A percentile compares a stretch with the other conserved stretches of the same genome.
Conservation (phyloP, 2,113 vertebrate species). For the Dendrocopos noguchii region DNA sequence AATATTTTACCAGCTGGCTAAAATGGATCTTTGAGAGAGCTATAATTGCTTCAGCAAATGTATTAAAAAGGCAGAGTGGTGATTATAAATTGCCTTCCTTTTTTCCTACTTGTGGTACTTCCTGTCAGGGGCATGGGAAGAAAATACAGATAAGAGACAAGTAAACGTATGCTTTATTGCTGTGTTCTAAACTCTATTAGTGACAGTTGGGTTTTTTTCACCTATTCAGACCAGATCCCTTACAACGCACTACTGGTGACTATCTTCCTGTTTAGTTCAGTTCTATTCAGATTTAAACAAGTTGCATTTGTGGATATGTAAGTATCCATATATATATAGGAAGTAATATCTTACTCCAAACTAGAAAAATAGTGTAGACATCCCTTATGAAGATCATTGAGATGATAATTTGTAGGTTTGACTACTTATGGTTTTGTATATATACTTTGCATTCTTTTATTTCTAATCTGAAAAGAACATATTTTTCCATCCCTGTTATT, state of each 20-base stretch:
- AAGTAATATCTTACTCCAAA: neutral
- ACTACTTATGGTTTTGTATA: neutral
- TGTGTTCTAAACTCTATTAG: neutral
- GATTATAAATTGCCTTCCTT: neutral
- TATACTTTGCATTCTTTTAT: neutral
- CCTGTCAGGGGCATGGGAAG: neutral
- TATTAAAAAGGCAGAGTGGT: neutral
- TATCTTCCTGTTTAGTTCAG: neutral
- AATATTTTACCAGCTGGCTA: neutral
- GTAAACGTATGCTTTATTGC: neutral
- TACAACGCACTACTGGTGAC: neutral
- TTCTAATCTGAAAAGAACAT: neutral
- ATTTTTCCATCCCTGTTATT: neutral
- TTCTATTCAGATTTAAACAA: neutral
- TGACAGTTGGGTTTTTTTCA: neutral
- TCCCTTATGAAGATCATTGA: too few relatives aligned
- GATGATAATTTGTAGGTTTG: neutral
- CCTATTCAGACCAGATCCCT: neutral
- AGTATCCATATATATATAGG: accelerated
- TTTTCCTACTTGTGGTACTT: neutral
- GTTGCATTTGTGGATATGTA: accelerated
- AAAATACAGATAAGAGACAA: neutral
- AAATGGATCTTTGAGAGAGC: neutral
- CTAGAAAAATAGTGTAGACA: neutral
- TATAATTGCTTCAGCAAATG: neutral